A percentile compares a stretch with the other conserved stretches of the same genome.
phyloP scores from a whole-genome alignment of 2,888 invertebrate genomes.

The Pristionchus entomophagus region DNA sequence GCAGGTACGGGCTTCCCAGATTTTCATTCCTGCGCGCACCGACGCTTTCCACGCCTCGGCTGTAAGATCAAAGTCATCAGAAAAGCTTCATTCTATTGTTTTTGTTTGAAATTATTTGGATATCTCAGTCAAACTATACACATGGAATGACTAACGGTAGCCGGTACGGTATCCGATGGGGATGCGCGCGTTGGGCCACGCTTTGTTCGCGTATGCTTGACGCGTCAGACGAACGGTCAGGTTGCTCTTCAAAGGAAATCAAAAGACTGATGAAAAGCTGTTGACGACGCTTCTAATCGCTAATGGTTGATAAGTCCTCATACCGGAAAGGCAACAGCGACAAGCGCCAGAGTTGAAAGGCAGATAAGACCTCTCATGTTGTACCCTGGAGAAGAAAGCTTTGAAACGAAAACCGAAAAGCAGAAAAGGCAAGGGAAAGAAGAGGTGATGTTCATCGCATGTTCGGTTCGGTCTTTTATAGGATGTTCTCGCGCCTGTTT shows the following conservation, averaged over 20 bases:
- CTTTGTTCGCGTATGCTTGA: conserved; percentile 24
- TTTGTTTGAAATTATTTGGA: not conserved
- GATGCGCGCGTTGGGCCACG: conserved; percentile 7
- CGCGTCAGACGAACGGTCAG: not conserved
- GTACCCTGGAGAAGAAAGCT: conserved; percentile 6
- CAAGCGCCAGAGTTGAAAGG: not conserved
- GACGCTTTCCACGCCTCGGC: conserved; percentile 3
- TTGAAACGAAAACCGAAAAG: not conserved
- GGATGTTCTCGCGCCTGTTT: not conserved
- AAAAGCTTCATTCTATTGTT: not conserved
- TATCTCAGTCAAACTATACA: not conserved
- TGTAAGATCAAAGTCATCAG: not conserved
- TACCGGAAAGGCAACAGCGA: not conserved
- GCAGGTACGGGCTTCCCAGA: conserved; percentile 9
- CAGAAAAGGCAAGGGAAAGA: not conserved
- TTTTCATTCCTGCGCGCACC: conserved; percentile 16
- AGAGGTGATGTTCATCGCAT: not conserved
- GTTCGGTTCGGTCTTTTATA: not conserved
- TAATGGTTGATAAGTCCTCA: too few species aligned
- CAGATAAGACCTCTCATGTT: conserved; percentile 15
- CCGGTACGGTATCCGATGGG: not conserved
- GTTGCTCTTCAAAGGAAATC: conserved; percentile 2
- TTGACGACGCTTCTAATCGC: too few species aligned
- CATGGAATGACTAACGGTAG: not conserved
- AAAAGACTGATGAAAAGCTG: too few species aligned